phyloP scores from a whole-genome alignment of 2,888 invertebrate species.

The Macropis europaea region DNA sequence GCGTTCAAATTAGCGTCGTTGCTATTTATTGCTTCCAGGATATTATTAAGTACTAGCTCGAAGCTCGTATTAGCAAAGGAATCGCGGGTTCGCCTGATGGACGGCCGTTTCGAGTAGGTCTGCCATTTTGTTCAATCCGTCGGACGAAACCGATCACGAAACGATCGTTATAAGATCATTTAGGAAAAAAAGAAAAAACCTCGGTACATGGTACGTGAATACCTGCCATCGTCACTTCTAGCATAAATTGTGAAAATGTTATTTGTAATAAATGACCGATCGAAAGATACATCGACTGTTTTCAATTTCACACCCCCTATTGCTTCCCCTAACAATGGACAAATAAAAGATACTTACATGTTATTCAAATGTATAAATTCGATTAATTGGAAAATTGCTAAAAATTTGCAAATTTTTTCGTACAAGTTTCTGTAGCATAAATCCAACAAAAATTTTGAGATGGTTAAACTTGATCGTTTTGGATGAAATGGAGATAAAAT shows the following conservation, averaged over 20 bases:
- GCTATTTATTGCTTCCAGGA: constrained; percentile 54
- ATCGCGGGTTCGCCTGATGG: constrained; percentile 4
- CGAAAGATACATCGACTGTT: constrained; percentile 29
- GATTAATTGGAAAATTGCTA: too few species aligned
- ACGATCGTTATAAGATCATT: constrained; percentile 16
- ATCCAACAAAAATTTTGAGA: too few species aligned
- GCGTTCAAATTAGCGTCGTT: constrained; percentile 21
- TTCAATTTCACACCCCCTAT: neutral
- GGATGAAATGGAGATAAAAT: too few species aligned
- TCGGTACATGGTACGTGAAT: constrained; percentile 16
- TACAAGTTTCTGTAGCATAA: too few species aligned
- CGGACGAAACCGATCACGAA: neutral
- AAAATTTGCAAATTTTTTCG: too few species aligned
- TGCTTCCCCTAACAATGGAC: neutral
- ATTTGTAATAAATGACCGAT: constrained; percentile 68
- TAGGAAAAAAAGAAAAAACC: constrained; percentile 4
- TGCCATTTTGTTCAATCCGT: neutral
- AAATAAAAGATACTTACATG: too few species aligned
- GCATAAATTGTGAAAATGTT: constrained; percentile 64
- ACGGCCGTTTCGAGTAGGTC: neutral
- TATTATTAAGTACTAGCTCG: constrained; percentile 25
- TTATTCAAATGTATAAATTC: too few species aligned
- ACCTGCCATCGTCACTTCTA: constrained; percentile 64
- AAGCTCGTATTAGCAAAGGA: constrained; percentile 17
- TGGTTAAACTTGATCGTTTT: too few species aligned